Conservation (phyloP, 1,140 invertebrate genomes). For the Magallana ariakensis region DNA sequence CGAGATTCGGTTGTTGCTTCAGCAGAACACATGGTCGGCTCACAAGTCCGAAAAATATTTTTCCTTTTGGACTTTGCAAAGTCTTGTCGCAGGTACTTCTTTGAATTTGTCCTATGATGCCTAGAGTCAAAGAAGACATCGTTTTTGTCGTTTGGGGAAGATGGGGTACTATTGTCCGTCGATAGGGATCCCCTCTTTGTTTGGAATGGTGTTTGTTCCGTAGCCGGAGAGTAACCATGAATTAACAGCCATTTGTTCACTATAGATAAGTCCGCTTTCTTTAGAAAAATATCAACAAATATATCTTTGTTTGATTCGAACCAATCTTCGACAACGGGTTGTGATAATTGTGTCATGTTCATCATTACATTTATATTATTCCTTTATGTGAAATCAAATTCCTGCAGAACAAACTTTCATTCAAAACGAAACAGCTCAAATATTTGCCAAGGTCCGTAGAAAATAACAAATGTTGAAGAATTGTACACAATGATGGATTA, state of each 20-base stretch:
- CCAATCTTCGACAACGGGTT: slow-evolving; percentile 80
- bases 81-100: slow-evolving; percentile 81
- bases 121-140: slow-evolving; percentile 70
- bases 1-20: slow-evolving; percentile 62
- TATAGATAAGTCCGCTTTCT: slow-evolving; percentile 80
- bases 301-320: slow-evolving; percentile 80
- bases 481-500: slow-evolving; percentile 11
- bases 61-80: slow-evolving; percentile 81
- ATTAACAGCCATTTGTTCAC: slow-evolving; percentile 81
- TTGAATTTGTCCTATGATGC: slow-evolving; percentile 79
- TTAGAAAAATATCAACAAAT: slow-evolving; percentile 80
- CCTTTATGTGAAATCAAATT: too few species aligned
- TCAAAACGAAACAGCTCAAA: not conserved
- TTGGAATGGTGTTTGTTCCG: slow-evolving; percentile 70
- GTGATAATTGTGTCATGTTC: slow-evolving; percentile 21
- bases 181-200: slow-evolving; percentile 60
- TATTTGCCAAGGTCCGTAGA: not conserved
- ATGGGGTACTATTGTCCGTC: slow-evolving; percentile 66
- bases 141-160: slow-evolving; percentile 67
- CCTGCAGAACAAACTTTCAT: too few species aligned
- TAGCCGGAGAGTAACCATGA: slow-evolving; percentile 80
- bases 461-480: not conserved
- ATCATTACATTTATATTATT: not conserved
- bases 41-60: slow-evolving; percentile 80
- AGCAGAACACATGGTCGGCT: slow-evolving; percentile 57